Percentiles rank a stretch among this genome's conserved stretches.
Conservation (phyloP, 2,797 vertebrate genomes). For the Synanceia verrucosa region DNA sequence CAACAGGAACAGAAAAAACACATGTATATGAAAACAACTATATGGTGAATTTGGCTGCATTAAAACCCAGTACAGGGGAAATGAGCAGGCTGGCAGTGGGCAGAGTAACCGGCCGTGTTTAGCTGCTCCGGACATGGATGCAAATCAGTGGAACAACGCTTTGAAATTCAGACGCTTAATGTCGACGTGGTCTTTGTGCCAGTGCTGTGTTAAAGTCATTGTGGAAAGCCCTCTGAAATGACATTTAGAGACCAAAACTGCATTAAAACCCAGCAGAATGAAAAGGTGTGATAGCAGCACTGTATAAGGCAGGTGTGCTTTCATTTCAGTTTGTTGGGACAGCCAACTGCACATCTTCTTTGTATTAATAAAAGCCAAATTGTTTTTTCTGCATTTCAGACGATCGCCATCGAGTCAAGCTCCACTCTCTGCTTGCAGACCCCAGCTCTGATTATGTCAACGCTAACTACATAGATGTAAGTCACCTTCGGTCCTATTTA, state of each 20-base stretch:
- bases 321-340: not conserved
- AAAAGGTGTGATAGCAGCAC: not conserved
- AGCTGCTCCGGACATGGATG: not conserved
- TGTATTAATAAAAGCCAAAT: not conserved
- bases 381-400: slow-evolving; percentile 77
- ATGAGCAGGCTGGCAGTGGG: no score
- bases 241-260: not conserved
- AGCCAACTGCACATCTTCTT: not conserved
- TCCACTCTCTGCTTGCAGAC: slow-evolving; percentile 92
- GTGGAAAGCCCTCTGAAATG: not conserved
- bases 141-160: no score
- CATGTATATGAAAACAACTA: not conserved
- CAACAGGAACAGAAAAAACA: not conserved
- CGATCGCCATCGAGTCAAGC: slow-evolving; percentile 93
- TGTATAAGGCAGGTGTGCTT: not conserved
- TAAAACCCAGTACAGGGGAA: not conserved
- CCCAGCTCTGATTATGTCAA: slow-evolving; percentile 94
- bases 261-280: not conserved
- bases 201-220: not conserved
- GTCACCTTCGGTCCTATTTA: slow-evolving; percentile 59
- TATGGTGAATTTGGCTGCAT: not conserved
- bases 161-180: not conserved
- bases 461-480: slow-evolving; percentile 96
- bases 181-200: not conserved
- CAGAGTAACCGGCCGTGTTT: no score